Conservation (phyloP, 2,113 vertebrate species). For the Corythornis vintsioides region DNA sequence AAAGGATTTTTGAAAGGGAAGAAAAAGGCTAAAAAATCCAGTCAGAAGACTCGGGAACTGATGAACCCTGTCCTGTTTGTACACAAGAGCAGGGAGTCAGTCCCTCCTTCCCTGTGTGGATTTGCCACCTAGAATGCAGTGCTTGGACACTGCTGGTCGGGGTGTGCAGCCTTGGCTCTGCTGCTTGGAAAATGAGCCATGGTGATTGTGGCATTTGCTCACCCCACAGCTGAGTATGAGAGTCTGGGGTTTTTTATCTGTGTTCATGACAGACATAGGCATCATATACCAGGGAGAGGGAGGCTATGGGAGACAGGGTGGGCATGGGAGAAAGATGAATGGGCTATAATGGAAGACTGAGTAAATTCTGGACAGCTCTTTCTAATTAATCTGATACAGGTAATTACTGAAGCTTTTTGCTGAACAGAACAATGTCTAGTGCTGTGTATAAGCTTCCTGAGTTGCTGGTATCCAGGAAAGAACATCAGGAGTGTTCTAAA, state of each 20-base stretch:
- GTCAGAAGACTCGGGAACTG: not conserved
- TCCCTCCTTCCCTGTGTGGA: not conserved
- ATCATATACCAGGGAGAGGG: not conserved
- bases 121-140: not conserved
- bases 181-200: not conserved
- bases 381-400: not conserved
- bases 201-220: not conserved
- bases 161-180: fast-evolving
- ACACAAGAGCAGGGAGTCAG: not conserved
- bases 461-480: not conserved
- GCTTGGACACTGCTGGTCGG: fast-evolving
- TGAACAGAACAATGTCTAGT: not conserved
- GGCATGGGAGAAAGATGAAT: not conserved
- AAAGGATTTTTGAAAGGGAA: not conserved
- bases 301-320: not conserved
- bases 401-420: not conserved
- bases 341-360: not conserved
- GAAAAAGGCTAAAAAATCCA: not conserved
- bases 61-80: not conserved
- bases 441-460: not conserved
- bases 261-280: not conserved
- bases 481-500: not conserved
- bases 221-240: not conserved
- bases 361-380: not conserved
- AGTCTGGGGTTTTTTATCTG: not conserved